These are phyloP conservation scores for Tachina lurida DNA, from an alignment of 2,888 invertebrate species.

Conservation along the genomic window DNA sequence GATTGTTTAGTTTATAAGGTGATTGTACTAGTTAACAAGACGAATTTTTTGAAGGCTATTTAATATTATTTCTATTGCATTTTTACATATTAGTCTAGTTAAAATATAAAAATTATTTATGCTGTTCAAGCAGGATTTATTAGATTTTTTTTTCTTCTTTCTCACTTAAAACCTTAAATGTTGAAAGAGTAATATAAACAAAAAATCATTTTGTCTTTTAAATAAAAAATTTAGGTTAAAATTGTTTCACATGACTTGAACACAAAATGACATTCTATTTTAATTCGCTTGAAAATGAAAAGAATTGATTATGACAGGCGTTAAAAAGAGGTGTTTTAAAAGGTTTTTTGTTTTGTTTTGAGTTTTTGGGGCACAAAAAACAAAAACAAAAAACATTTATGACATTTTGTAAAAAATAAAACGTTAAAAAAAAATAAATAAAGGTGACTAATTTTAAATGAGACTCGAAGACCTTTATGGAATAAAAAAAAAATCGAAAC, in stretches of 20 bases:
- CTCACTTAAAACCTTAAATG: constrained; percentile 5
- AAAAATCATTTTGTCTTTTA: constrained; percentile 34
- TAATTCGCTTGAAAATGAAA: constrained; percentile 56
- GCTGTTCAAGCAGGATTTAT: constrained; percentile 61
- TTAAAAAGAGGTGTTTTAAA: constrained; percentile 71
- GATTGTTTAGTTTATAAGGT: constrained; percentile 66
- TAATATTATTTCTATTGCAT: constrained; percentile 49
- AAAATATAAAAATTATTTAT: constrained; percentile 37
- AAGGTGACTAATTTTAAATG: background rate
- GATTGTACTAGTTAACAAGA: constrained; percentile 73
- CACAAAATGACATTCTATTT: constrained; percentile 68
- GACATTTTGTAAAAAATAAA: constrained; percentile 49
- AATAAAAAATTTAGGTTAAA: constrained; percentile 67
- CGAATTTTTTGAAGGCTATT: constrained; percentile 72
- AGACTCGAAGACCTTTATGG: background rate
- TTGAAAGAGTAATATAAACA: background rate
- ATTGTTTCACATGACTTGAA: constrained; percentile 69
- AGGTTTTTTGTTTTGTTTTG: constrained; percentile 35
- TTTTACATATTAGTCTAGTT: constrained; percentile 63
- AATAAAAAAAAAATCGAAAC: no score
- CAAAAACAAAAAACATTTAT: constrained; percentile 15
- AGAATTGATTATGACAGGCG: constrained; percentile 70
- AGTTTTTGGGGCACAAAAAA: background rate
- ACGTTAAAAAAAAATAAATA: background rate
- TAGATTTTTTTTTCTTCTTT: background rate